Percentiles rank a stretch among this genome's conserved stretches.
These are phyloP conservation scores for Malurus cyaneus DNA, from an alignment of 2,113 vertebrate genomes.

Conservation along the genomic window DNA sequence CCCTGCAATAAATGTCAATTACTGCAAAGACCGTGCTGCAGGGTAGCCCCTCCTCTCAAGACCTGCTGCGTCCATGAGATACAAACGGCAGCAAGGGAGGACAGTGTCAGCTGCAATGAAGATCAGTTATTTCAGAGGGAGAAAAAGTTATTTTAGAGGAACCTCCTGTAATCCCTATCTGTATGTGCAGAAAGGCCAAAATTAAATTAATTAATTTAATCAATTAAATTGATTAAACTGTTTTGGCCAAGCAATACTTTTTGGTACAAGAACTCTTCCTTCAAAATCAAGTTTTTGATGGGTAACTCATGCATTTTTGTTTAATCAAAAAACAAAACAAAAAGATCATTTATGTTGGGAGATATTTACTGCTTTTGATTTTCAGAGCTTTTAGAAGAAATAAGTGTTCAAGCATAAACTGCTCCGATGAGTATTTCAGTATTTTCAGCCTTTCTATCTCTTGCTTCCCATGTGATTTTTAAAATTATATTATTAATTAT, in stretches of 20 bases:
- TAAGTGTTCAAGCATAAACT: background rate
- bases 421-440: background rate
- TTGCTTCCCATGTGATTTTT: background rate
- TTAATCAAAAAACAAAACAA: background rate
- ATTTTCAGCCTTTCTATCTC: background rate
- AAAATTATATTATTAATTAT: background rate
- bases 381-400: background rate
- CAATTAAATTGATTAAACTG: background rate
- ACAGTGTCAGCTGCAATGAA: background rate
- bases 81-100: background rate
- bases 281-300: background rate
- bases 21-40: background rate
- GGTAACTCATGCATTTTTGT: background rate
- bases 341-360: background rate
- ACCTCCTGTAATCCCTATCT: background rate
- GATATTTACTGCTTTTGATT: background rate
- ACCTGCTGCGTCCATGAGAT: background rate
- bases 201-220: too few species aligned
- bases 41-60: background rate
- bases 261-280: background rate
- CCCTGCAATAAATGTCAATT: background rate
- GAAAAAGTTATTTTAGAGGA: background rate
- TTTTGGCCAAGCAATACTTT: background rate
- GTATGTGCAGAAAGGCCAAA: background rate
- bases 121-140: background rate